Percentiles rank a stretch among this genome's conserved stretches.
Evolutionary conservation across 2,797 vertebrate species (phyloP).

Genomic region (Sciurus vulgaris): DNA sequence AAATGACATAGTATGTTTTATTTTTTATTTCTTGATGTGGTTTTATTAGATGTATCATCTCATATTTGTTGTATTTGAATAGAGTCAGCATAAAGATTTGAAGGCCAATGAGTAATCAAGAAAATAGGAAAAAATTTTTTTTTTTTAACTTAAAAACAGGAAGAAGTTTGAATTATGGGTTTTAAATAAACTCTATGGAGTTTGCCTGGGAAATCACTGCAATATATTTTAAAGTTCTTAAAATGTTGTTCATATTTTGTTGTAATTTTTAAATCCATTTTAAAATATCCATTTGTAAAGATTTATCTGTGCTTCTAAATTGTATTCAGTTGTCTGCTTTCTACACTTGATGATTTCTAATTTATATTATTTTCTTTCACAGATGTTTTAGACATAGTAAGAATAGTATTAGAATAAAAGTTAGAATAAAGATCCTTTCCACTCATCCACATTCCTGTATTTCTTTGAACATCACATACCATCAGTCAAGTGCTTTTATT

Average conservation of each 20-base stretch:
- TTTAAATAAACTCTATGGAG: neutral
- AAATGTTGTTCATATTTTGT: neutral
- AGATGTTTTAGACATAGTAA: constrained; percentile 23
- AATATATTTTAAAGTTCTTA: constrained; percentile 55
- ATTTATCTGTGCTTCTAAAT: constrained; percentile 38
- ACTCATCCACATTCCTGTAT: neutral
- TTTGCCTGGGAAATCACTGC: constrained; percentile 32
- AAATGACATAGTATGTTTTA: neutral
- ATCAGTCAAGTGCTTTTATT: constrained; percentile 21
- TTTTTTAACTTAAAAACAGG: neutral
- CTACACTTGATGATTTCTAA: constrained; percentile 5
- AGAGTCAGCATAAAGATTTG: neutral
- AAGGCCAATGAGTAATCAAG: neutral
- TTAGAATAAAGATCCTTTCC: neutral
- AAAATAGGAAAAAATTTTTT: neutral
- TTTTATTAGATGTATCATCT: neutral
- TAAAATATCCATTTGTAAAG: neutral
- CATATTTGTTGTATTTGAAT: neutral
- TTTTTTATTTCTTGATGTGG: neutral
- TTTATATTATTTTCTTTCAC: neutral
- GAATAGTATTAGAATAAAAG: constrained; percentile 7
- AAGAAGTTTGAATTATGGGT: neutral
- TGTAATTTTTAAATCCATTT: neutral
- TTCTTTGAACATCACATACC: constrained; percentile 29
- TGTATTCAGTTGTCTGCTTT: constrained; percentile 58